These are phyloP conservation scores for Cylindroiulus punctatus DNA, from an alignment of 2,888 invertebrate species.

Conservation along the genomic window DNA sequence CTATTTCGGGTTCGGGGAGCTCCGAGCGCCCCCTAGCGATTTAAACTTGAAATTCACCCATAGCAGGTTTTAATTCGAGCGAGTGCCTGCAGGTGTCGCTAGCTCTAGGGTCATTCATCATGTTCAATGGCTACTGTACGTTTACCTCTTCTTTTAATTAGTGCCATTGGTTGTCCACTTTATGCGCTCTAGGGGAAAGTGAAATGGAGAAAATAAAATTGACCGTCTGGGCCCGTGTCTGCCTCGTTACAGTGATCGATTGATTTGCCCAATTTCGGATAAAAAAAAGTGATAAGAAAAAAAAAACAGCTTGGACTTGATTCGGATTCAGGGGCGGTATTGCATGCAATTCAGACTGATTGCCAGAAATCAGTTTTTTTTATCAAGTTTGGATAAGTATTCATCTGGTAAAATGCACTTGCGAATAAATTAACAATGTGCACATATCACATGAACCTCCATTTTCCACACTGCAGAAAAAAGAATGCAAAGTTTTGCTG, in stretches of 20 bases:
- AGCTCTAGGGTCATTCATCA: slow-evolving; percentile 45
- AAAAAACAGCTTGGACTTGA: neutral
- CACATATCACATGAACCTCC: too few species aligned
- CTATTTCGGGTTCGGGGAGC: neutral
- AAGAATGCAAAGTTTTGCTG: too few species aligned
- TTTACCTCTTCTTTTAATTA: slow-evolving; percentile 45
- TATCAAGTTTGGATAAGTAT: neutral
- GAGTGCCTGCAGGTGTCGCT: neutral
- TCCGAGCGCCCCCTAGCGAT: slow-evolving; percentile 2
- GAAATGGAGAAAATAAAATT: slow-evolving; percentile 42
- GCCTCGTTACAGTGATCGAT: slow-evolving; percentile 12
- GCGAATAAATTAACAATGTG: too few species aligned
- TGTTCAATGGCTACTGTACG: neutral
- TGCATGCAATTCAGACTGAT: neutral
- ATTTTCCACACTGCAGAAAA: too few species aligned
- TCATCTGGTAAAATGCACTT: neutral
- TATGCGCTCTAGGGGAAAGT: slow-evolving; percentile 14
- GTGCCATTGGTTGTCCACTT: slow-evolving; percentile 32
- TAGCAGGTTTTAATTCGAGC: neutral
- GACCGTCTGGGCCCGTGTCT: slow-evolving; percentile 35
- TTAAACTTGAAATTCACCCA: neutral
- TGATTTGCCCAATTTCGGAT: slow-evolving; percentile 25
- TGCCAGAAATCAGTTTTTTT: neutral
- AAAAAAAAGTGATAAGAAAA: neutral
- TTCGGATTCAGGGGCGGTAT: neutral